Evolutionary conservation across 37 sponge, comb jelly and placozoan species (phyloP), one percentile per base, ranked within the genome.

Genomic region (Petrosia ficiformis): DNA sequence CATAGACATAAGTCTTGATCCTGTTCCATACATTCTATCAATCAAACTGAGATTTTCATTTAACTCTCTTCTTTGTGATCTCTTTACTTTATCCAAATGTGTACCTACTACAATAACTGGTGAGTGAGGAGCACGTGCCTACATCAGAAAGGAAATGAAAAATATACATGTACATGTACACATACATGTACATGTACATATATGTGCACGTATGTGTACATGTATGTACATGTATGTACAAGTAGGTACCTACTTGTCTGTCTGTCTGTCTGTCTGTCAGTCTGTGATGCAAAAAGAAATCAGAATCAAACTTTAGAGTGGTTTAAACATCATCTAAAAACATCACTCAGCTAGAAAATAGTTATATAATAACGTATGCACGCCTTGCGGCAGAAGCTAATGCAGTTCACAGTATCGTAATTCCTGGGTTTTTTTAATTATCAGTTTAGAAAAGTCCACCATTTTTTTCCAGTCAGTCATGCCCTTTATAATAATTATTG

Each of bases 31-130:
- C 28, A 61, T 6, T 61, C 28, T 8, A 61, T 61, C 26, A 5
- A 61, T 61, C 14, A 61, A 22, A 5, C 5, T 22, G 6, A 61
- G 25, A n/a, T 61, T 61, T 29, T 61, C 63, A 11, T 8, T 11
- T 6, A 61, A 5, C 26, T n/a, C 14, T 5, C 26, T 24, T 6
- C 28, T 8, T 29, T 61, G 63, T 61, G 63, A 26, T 11, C 28
- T 11, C 63, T 26, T 48, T 48, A 84, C 65, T 42, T 71, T 67
- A 68, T 91, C 92, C 40, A 44, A 54, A 59, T 91, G 92, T 0
- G 88, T 91, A 4, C 88, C 92, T 2, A 87, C 89, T 58, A 91
- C 87, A 58, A 87, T 77, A 6, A 92, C 93, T 30, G 93, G 85
- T 42, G 93, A 79, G 61, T 79, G 59, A 16, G 82, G 84, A 8